Evolutionary conservation across 2,797 vertebrate species (phyloP), one percentile per base, ranked within the genome.

Genomic region (Microctenopoma lineatum): DNA sequence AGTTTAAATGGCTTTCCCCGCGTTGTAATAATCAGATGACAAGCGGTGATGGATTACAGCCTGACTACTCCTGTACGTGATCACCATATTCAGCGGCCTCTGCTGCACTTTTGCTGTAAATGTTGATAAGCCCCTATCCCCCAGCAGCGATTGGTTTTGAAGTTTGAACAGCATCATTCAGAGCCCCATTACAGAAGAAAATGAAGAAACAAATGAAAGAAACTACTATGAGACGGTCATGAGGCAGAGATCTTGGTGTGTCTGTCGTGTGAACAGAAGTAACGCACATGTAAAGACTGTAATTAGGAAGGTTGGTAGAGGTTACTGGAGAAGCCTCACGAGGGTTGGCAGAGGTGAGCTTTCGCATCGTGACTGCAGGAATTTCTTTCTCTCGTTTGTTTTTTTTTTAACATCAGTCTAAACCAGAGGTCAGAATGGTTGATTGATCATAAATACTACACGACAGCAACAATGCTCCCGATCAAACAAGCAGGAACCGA

Each of bases 141-240:
- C 85, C 81, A 89, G 87, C 88, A 88, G 89, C 83, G 81, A 82
- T 85, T 85, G 90, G 77, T 89, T 88, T 80, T 73, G 70, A 84
- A 82, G 79, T 79, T 84, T 71, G 64, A 87, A 87, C 89, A 88
- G 85, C 86, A 76, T 84, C 78, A 80, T 77, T 89, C 84, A 69
- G 85, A 87, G 71, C 66, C 80, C 73, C 21, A 36, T 60, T 36
- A 46, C 25, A 41, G 55, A 15, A 4, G 25, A 57, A 12, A 44
- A 64, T 46, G 46, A 46, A 53, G 56, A 61, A 58, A 50, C 21
- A 12, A 38, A 61, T 27, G 21, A 32, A 39, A 42, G 47, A 42
- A 62, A 59, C 55, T 56, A 59, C 71, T 54, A 70, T 46, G 51
- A 65, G 59, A 62, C 6, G 45, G 65, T 66, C 32, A 64, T 63